Evolutionary conservation across 1,140 invertebrate genomes (phyloP).

Genomic region (Dendrolimus kikuchii): DNA sequence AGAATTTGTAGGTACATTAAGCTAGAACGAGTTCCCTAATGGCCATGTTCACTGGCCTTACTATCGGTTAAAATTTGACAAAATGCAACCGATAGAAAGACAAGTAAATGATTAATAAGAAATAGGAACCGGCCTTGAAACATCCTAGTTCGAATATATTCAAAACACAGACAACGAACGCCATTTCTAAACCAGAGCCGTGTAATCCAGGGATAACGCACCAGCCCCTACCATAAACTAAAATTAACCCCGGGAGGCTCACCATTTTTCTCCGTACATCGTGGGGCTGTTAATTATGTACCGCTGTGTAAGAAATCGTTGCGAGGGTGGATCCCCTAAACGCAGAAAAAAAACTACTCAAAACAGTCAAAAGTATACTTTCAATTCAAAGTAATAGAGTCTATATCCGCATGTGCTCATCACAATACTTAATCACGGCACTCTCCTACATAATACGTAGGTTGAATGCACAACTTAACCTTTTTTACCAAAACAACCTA

Average conservation of each 20-base stretch:
- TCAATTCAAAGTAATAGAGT: conserved; percentile 20
- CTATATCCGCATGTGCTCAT: conserved; percentile 14
- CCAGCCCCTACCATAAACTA: conserved; percentile 25
- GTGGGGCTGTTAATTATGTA: conserved; percentile 61
- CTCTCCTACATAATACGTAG: conserved; percentile 61
- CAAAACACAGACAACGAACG: too few relatives aligned
- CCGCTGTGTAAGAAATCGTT: conserved; percentile 62
- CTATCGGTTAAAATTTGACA: too few relatives aligned
- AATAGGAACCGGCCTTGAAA: too few relatives aligned
- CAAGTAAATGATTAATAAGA: too few relatives aligned
- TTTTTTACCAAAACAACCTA: conserved; percentile 49
- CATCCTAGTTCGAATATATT: too few relatives aligned
- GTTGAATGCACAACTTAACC: conserved; percentile 59
- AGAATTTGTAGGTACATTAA: too few relatives aligned
- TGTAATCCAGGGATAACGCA: conserved; percentile 5
- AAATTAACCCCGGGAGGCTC: conserved; percentile 31
- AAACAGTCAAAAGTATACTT: conserved; percentile 25
- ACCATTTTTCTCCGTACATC: conserved; percentile 42
- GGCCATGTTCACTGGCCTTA: too few relatives aligned
- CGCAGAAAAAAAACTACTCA: conserved; percentile 42
- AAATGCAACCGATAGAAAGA: too few relatives aligned
- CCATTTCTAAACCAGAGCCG: too few relatives aligned
- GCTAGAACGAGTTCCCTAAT: too few relatives aligned
- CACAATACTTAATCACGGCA: conserved; percentile 55
- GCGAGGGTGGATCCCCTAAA: conserved; percentile 49